Conservation (phyloP, 2,888 invertebrate genomes). For the Sesamia inferens region DNA sequence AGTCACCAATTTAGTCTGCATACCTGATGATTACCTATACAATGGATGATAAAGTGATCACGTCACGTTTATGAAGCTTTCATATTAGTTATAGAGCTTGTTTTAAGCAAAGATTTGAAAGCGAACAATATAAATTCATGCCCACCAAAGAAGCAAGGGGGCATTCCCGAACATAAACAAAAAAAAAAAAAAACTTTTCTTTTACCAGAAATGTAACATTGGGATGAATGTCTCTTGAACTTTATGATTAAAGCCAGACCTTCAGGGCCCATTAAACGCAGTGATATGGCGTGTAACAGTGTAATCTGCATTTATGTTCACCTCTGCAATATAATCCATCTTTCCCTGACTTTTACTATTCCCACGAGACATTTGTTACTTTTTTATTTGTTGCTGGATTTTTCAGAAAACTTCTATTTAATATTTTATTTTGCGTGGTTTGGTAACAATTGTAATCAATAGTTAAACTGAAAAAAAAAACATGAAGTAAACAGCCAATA, state of each 20-base stretch:
- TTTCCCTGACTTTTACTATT: constrained; percentile 37
- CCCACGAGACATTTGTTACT: constrained; percentile 15
- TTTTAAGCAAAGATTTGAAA: not conserved
- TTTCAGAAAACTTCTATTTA: constrained; percentile 22
- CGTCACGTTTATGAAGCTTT: not conserved
- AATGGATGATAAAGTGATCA: not conserved
- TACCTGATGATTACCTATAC: not conserved
- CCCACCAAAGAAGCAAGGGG: not conserved
- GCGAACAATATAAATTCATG: not conserved
- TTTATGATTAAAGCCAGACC: constrained; percentile 4
- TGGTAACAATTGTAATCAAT: constrained; percentile 14
- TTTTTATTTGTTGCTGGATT: constrained; percentile 21
- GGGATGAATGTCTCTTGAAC: not conserved
- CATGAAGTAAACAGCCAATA: not conserved
- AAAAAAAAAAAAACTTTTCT: too few relatives aligned
- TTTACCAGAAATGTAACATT: not conserved
- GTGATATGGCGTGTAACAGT: not conserved
- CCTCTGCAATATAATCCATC: constrained; percentile 6
- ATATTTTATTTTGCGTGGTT: constrained; percentile 14
- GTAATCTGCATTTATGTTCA: constrained; percentile 15
- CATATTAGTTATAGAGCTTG: not conserved
- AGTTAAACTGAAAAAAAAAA: not conserved
- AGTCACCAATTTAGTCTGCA: not conserved
- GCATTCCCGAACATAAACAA: not conserved
- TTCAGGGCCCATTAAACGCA: constrained; percentile 18